A percentile compares a stretch with the other conserved stretches of the same genome.
These are phyloP conservation scores for Zeuzera pyrina DNA, from an alignment of 2,888 invertebrate species.

Conservation along the genomic window DNA sequence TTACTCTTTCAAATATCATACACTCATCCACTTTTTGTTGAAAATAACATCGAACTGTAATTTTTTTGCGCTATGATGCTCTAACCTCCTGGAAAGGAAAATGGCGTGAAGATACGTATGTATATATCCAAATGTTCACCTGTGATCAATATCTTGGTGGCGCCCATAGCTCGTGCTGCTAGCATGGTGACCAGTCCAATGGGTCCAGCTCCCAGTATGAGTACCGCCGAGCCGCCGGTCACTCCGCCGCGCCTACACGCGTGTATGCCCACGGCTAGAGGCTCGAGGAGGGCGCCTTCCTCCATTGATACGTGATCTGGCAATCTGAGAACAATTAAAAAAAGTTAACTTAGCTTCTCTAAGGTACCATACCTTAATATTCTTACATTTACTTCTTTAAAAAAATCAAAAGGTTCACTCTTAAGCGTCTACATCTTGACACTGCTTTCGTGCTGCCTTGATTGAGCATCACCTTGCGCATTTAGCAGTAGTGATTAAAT, in stretches of 20 bases:
- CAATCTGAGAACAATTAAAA: slow-evolving; percentile 67
- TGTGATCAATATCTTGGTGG: slow-evolving; percentile 82
- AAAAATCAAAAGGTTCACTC: too few relatives aligned
- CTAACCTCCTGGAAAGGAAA: too few relatives aligned
- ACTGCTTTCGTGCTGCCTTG: too few relatives aligned
- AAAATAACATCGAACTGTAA: too few relatives aligned
- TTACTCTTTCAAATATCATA: too few relatives aligned
- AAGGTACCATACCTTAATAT: neutral
- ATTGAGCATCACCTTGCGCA: too few relatives aligned
- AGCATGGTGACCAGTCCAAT: slow-evolving; percentile 89
- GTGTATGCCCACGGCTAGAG: slow-evolving; percentile 94
- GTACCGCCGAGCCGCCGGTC: slow-evolving; percentile 77
- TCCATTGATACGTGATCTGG: slow-evolving; percentile 92
- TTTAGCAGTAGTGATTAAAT: too few relatives aligned
- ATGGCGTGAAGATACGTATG: too few relatives aligned
- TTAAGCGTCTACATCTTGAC: too few relatives aligned
- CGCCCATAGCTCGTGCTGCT: slow-evolving; percentile 89
- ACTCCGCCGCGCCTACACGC: slow-evolving; percentile 90
- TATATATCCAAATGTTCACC: slow-evolving; percentile 69
- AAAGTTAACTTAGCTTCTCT: neutral
- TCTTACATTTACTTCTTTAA: too few relatives aligned
- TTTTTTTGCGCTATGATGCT: too few relatives aligned
- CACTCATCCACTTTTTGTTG: too few relatives aligned
- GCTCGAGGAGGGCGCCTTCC: slow-evolving; percentile 95
- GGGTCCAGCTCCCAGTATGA: slow-evolving; percentile 90